Evolutionary conservation across 2,888 invertebrate species (phyloP).

Genomic region (Oscheius myriophilus): DNA sequence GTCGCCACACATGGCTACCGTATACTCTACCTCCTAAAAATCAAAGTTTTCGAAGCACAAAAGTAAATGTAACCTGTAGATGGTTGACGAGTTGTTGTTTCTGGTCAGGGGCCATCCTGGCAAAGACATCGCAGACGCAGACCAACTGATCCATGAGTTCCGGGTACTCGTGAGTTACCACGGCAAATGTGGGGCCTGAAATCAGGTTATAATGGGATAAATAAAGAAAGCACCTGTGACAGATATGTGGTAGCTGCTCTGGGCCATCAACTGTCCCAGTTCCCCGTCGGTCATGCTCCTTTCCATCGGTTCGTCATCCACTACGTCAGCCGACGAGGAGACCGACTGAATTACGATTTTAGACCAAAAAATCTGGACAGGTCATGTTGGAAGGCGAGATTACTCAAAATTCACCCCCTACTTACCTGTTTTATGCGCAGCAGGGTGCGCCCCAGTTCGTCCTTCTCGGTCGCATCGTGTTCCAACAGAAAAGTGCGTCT

Average conservation of each 20-base stretch:
- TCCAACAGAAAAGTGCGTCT: slow-evolving; percentile 59
- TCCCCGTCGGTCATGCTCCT: slow-evolving; percentile 8
- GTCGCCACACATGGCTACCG: slow-evolving; percentile 74
- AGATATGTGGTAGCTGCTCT: slow-evolving; percentile 37
- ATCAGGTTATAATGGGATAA: neutral
- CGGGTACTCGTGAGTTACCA: slow-evolving; percentile 66
- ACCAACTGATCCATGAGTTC: slow-evolving; percentile 63
- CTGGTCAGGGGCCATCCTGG: slow-evolving; percentile 75
- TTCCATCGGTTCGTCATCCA: slow-evolving; percentile 43
- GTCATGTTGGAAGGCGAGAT: neutral
- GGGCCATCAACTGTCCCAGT: slow-evolving; percentile 11
- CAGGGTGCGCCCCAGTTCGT: slow-evolving; percentile 45
- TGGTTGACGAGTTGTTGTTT: slow-evolving; percentile 79
- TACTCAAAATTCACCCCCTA: no score
- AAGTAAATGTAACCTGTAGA: slow-evolving; percentile 30
- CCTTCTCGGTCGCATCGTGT: slow-evolving; percentile 41
- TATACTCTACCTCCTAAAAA: slow-evolving; percentile 74
- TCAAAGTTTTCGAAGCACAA: neutral
- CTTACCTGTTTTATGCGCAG: slow-evolving; percentile 45
- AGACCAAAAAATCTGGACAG: neutral
- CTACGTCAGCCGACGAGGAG: slow-evolving; percentile 50
- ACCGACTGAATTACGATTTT: slow-evolving; percentile 50
- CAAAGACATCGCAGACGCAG: slow-evolving; percentile 71
- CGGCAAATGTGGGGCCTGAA: slow-evolving; percentile 61
- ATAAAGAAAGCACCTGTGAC: slow-evolving; percentile 30